Evolutionary conservation across 2,888 invertebrate species (phyloP).

Genomic region (Phyllotreta striolata): DNA sequence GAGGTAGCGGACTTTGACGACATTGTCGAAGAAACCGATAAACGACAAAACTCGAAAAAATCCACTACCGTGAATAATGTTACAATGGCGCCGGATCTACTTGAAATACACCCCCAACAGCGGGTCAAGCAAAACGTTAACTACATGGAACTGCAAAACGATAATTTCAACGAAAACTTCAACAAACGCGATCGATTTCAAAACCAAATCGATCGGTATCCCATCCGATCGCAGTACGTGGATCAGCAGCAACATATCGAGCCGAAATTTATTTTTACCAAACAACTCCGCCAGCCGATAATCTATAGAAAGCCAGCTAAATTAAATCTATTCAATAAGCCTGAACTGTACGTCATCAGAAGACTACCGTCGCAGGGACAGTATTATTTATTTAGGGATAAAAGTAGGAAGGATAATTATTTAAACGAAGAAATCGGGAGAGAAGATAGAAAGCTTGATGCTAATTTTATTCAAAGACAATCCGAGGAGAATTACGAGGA

Average conservation of each 20-base stretch:
- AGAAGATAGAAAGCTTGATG: conserved; percentile 2
- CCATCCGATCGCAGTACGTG: neutral
- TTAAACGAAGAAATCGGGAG: neutral
- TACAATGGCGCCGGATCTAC: conserved; percentile 5
- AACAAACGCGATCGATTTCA: neutral
- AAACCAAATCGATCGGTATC: neutral
- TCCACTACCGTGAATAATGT: conserved; percentile 3
- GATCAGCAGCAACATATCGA: neutral
- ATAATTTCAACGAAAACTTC: neutral
- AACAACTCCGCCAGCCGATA: neutral
- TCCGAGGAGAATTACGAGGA: too few species aligned
- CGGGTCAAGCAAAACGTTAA: conserved; percentile 7
- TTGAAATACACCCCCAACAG: conserved; percentile 6
- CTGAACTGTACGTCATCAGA: conserved; percentile 11
- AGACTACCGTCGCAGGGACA: neutral
- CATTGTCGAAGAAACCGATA: conserved; percentile 40
- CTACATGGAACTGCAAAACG: neutral
- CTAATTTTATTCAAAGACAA: too few species aligned
- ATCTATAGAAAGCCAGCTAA: conserved; percentile 1
- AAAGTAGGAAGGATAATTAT: neutral
- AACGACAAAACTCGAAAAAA: neutral
- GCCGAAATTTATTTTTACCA: conserved; percentile 9
- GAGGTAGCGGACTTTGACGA: conserved; percentile 46
- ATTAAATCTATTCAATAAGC: conserved; percentile 1
- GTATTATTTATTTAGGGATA: conserved; percentile 12